These are phyloP conservation scores for Amniataba percoides DNA, from an alignment of 2,797 vertebrate genomes.

Conservation along the genomic window DNA sequence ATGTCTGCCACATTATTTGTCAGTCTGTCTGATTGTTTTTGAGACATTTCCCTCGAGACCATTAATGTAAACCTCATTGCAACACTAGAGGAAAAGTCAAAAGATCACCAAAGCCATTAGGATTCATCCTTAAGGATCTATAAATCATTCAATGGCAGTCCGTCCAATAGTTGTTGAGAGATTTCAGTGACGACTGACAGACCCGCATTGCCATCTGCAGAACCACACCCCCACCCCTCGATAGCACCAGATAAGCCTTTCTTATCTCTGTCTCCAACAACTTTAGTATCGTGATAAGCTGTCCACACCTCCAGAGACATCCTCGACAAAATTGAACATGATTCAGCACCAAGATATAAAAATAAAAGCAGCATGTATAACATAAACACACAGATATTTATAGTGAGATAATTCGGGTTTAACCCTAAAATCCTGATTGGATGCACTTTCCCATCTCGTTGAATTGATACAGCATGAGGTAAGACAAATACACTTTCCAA, in stretches of 20 bases:
- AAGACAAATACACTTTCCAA: constrained; percentile 67
- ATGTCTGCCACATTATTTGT: background rate
- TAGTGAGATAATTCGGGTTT: constrained; percentile 8
- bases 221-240: background rate
- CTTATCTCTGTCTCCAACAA: background rate
- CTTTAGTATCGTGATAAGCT: constrained; percentile 13
- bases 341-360: background rate
- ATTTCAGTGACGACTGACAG: background rate
- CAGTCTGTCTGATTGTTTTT: too few species aligned
- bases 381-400: constrained; percentile 21
- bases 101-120: background rate
- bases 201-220: too few species aligned
- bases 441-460: constrained; percentile 33
- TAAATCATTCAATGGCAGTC: background rate
- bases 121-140: background rate
- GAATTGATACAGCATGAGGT: constrained; percentile 45
- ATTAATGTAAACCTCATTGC: background rate
- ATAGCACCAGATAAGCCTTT: too few species aligned
- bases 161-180: background rate
- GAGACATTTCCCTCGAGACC: background rate
- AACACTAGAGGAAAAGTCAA: background rate
- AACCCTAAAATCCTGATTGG: constrained; percentile 25
- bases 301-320: background rate
- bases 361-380: constrained; percentile 3
- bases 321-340: background rate